Evolutionary conservation across 1,140 invertebrate genomes (phyloP).

Genomic region (Rhizoglyphus robini): DNA sequence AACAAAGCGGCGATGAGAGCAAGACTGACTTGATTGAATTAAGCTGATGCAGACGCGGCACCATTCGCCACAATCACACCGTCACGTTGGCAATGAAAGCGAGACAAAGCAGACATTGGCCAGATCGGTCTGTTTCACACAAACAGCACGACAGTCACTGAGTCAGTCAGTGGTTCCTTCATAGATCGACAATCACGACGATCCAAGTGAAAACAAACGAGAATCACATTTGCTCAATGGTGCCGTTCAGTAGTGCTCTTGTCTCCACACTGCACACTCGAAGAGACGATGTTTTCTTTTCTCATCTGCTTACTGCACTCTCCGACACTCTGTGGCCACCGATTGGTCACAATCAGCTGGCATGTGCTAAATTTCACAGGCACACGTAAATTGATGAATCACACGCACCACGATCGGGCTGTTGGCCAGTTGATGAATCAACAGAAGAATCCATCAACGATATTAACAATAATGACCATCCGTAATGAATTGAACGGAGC

Average conservation of each 20-base stretch:
- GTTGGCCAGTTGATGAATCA: too few species aligned
- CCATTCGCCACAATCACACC: neutral
- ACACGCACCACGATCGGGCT: too few species aligned
- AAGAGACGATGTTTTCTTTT: too few species aligned
- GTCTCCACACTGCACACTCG: too few species aligned
- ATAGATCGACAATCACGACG: neutral
- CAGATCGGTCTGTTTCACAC: neutral
- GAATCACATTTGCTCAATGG: neutral
- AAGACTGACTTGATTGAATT: neutral
- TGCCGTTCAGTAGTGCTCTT: too few species aligned
- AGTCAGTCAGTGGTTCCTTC: neutral
- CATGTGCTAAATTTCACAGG: conserved; percentile 7
- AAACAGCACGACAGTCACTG: neutral
- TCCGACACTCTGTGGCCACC: neutral
- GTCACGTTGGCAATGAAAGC: neutral
- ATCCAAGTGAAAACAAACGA: neutral
- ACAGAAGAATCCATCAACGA: too few species aligned
- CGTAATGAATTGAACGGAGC: too few species aligned
- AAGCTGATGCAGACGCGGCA: too few species aligned
- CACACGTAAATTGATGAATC: neutral
- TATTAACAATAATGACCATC: too few species aligned
- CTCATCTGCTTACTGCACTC: too few species aligned
- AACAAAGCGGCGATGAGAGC: neutral
- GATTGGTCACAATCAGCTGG: neutral
- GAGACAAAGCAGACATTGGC: neutral